Conservation (phyloP, 2,113 vertebrate species). For the Garra rufa region DNA sequence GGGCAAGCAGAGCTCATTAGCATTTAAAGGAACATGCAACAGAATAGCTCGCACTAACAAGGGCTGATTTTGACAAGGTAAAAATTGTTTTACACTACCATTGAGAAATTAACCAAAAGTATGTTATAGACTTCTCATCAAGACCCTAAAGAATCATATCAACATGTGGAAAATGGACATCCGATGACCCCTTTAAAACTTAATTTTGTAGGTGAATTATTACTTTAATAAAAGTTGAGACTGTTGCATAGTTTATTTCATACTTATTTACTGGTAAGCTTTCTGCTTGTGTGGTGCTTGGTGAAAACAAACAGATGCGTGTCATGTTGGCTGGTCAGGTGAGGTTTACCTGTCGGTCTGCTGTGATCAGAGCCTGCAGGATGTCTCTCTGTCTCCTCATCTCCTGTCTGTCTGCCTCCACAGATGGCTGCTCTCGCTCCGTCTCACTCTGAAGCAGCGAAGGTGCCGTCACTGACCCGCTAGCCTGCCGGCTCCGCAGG, state of each 20-base stretch:
- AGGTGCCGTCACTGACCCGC: background rate
- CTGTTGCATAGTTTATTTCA: background rate
- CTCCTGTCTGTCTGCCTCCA: constrained; percentile 61
- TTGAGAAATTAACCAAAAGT: too few relatives aligned
- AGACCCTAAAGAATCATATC: too few relatives aligned
- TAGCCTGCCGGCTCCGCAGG: background rate
- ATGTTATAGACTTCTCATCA: too few relatives aligned
- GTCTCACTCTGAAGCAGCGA: background rate
- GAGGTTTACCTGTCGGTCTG: constrained; percentile 71
- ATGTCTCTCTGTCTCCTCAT: constrained; percentile 63
- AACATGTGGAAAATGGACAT: too few relatives aligned
- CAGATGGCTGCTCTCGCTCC: too few relatives aligned
- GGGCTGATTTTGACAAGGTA: too few relatives aligned
- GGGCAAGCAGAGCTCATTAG: too few relatives aligned
- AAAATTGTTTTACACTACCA: too few relatives aligned
- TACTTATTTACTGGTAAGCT: background rate
- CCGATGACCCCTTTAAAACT: too few relatives aligned
- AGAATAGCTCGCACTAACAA: too few relatives aligned
- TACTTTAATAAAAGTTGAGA: background rate
- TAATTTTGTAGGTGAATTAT: background rate
- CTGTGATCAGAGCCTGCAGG: constrained; percentile 65
- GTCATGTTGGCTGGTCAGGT: background rate
- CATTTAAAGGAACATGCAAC: too few relatives aligned
- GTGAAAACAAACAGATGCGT: background rate
- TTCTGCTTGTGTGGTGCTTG: background rate